phyloP scores from a whole-genome alignment of 2,797 vertebrate genomes.

The Gephyroberyx darwinii region DNA sequence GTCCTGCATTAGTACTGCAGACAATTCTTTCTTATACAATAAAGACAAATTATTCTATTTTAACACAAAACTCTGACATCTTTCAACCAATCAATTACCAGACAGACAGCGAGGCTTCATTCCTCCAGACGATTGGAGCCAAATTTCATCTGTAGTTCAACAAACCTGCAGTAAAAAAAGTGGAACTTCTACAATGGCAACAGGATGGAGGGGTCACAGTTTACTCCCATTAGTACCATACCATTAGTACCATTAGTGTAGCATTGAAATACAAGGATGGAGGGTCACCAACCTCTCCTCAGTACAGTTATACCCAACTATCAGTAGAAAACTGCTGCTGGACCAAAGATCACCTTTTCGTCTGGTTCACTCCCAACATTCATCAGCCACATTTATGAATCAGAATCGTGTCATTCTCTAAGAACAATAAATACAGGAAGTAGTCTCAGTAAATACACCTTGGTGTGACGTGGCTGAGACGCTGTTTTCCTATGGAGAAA shows the following conservation, averaged over 20 bases:
- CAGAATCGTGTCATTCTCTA: too few species aligned
- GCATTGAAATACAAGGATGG: neutral
- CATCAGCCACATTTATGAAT: too few species aligned
- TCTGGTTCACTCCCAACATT: too few species aligned
- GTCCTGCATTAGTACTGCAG: neutral
- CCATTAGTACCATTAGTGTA: neutral
- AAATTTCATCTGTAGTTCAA: neutral
- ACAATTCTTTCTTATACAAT: neutral
- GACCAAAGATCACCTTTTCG: too few species aligned
- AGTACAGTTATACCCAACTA: neutral
- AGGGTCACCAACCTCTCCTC: neutral
- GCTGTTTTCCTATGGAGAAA: too few species aligned
- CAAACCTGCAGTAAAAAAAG: neutral
- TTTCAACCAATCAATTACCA: too few species aligned
- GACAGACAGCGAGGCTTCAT: neutral
- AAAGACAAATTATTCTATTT: neutral
- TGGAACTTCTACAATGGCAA: neutral
- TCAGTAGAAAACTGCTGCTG: too few species aligned
- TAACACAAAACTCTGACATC: too few species aligned
- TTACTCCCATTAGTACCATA: neutral
- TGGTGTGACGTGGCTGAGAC: too few species aligned
- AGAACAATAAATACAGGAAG: too few species aligned
- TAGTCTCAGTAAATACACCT: too few species aligned
- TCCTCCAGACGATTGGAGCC: too few species aligned
- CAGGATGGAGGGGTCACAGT: neutral